Evolutionary conservation across 2,113 vertebrate species (phyloP).

Genomic region (Triplophysa dalaica): DNA sequence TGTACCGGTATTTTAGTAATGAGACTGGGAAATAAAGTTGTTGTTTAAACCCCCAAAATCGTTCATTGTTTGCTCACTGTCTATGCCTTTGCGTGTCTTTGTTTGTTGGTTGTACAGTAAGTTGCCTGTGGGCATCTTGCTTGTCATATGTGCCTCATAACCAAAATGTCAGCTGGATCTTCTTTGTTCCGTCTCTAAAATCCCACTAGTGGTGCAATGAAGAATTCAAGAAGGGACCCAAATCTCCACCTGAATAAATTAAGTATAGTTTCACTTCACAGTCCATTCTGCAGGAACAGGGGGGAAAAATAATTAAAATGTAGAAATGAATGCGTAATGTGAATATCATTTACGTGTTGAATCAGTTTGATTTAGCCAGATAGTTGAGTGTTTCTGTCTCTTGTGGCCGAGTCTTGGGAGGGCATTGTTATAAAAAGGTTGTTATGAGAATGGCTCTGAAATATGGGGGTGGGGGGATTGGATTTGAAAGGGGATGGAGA

Average conservation of each 20-base stretch:
- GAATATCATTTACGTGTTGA: background rate
- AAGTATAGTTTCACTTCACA: constrained; percentile 10
- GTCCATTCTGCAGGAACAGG: background rate
- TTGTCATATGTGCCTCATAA: constrained; percentile 33
- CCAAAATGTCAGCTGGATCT: constrained; percentile 33
- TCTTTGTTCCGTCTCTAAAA: constrained; percentile 45
- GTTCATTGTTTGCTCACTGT: background rate
- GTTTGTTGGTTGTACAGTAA: constrained; percentile 42
- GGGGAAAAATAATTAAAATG: background rate
- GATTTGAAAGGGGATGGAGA: constrained; percentile 36
- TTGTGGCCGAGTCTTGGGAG: background rate
- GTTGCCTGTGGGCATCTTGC: constrained; percentile 46
- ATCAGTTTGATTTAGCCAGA: background rate
- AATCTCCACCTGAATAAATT: constrained; percentile 23
- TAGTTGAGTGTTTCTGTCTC: constrained; percentile 13
- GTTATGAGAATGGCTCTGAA: constrained; percentile 30
- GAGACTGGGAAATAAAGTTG: background rate
- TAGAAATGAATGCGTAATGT: background rate
- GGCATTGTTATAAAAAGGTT: constrained; percentile 14
- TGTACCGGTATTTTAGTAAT: background rate
- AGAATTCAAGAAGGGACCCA: constrained; percentile 30
- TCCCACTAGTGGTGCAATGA: constrained; percentile 3
- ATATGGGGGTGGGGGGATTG: constrained; percentile 33
- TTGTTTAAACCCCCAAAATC: constrained; percentile 1
- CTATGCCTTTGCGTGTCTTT: constrained; percentile 38